Evolutionary conservation across 2,797 vertebrate genomes (phyloP).

Genomic region (Notolabrus celidotus): DNA sequence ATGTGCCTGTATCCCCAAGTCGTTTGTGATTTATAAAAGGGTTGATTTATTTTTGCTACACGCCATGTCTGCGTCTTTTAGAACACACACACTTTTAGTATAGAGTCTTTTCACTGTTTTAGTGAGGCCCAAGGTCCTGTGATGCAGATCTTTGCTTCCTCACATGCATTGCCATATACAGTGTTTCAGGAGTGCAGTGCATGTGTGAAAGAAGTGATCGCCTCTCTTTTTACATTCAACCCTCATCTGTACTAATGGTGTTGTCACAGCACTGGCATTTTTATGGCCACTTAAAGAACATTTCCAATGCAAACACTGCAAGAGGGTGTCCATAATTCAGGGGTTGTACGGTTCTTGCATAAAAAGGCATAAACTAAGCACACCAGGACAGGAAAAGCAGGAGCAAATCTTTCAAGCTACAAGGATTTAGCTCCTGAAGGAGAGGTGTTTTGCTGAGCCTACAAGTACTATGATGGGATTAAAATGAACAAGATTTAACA

Average conservation of each 20-base stretch:
- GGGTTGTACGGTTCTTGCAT: conserved; percentile 40
- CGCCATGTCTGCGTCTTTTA: no score
- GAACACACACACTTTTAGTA: no score
- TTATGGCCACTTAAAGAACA: conserved; percentile 55
- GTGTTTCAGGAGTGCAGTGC: no score
- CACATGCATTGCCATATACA: no score
- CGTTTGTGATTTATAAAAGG: no score
- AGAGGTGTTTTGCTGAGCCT: conserved; percentile 29
- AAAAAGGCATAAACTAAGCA: conserved; percentile 41
- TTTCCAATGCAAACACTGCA: conserved; percentile 65
- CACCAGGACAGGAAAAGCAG: conserved; percentile 9
- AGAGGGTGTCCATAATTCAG: conserved; percentile 57
- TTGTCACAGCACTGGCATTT: conserved; percentile 65
- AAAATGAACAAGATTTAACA: conserved; percentile 9
- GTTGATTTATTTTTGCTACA: no score
- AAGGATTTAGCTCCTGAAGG: conserved; percentile 31
- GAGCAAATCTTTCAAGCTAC: conserved; percentile 37
- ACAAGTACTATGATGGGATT: conserved; percentile 26
- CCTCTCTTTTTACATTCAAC: conserved; percentile 63
- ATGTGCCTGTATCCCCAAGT: no score
- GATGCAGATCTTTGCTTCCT: no score
- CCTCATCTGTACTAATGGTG: conserved; percentile 77
- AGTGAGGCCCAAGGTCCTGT: no score
- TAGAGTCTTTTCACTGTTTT: no score
- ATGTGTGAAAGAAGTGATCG: conserved; percentile 67